Evolutionary conservation across 2,888 invertebrate genomes (phyloP).

Genomic region (Hetaerina titia): DNA sequence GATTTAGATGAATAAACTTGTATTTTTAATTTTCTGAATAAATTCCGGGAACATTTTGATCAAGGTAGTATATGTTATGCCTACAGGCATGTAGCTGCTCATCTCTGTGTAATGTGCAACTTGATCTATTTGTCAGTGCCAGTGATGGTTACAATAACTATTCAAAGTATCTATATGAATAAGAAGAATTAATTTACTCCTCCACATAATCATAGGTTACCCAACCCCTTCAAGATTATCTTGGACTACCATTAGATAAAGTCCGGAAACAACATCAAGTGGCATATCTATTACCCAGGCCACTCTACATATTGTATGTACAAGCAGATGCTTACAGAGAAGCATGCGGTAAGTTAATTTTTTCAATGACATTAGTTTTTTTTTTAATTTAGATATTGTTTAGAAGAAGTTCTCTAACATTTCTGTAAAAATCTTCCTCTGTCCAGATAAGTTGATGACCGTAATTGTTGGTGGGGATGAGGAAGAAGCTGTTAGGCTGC

Average conservation of each 20-base stretch:
- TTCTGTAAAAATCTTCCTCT: conserved; percentile 66
- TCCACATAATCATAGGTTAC: neutral
- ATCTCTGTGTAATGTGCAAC: neutral
- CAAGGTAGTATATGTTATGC: too few species aligned
- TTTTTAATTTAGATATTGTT: neutral
- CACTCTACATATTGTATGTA: conserved; percentile 92
- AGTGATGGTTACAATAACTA: too few species aligned
- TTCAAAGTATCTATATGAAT: too few species aligned
- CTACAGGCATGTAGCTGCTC: too few species aligned
- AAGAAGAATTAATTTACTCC: neutral
- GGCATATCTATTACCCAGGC: conserved; percentile 87
- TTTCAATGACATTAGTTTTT: conserved; percentile 74
- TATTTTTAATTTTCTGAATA: too few species aligned
- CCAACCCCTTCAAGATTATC: conserved; percentile 90
- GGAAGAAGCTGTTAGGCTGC: conserved; percentile 83
- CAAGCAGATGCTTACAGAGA: conserved; percentile 91
- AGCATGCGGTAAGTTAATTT: conserved; percentile 82
- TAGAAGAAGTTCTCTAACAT: too few species aligned
- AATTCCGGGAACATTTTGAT: too few species aligned
- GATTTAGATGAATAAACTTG: too few species aligned
- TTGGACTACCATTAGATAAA: conserved; percentile 89
- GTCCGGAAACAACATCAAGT: conserved; percentile 87
- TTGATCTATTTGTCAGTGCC: neutral
- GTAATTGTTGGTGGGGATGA: conserved; percentile 83
- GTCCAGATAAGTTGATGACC: conserved; percentile 76